Percentiles rank a stretch among this genome's conserved stretches.
These are phyloP conservation scores for Microcebus jonahi DNA, from an alignment of 2,113 vertebrate genomes.

Conservation along the genomic window DNA sequence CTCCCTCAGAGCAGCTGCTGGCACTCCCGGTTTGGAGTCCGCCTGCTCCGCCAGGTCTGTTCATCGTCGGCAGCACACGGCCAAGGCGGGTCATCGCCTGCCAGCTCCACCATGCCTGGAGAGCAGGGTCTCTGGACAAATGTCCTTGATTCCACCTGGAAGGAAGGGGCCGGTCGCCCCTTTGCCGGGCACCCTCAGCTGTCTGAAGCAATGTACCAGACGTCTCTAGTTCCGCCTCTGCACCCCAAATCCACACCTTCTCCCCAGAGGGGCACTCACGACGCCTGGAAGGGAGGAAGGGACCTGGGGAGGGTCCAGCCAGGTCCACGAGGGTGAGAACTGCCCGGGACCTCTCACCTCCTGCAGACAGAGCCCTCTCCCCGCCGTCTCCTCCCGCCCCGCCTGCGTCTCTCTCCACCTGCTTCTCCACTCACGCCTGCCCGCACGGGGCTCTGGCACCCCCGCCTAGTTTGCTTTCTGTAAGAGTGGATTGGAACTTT, in stretches of 20 bases:
- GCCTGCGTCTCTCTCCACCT: neutral
- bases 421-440: neutral
- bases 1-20: neutral
- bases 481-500: neutral
- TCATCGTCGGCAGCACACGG: accelerated
- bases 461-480: accelerated
- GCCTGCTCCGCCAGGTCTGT: accelerated
- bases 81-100: accelerated
- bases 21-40: accelerated
- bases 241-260: accelerated
- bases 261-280: accelerated
- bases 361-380: neutral
- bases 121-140: accelerated
- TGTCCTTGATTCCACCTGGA: accelerated
- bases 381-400: accelerated
- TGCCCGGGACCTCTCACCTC: accelerated
- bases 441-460: accelerated
- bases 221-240: neutral
- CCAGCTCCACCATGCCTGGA: accelerated
- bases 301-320: too few relatives aligned
- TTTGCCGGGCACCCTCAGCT: neutral
- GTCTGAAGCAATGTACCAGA: accelerated
- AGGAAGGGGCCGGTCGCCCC: neutral
- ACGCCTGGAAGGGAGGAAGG: neutral
- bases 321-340: accelerated